Evolutionary conservation across 2,888 invertebrate genomes (phyloP).

Genomic region (Drosophila maculinotata): DNA sequence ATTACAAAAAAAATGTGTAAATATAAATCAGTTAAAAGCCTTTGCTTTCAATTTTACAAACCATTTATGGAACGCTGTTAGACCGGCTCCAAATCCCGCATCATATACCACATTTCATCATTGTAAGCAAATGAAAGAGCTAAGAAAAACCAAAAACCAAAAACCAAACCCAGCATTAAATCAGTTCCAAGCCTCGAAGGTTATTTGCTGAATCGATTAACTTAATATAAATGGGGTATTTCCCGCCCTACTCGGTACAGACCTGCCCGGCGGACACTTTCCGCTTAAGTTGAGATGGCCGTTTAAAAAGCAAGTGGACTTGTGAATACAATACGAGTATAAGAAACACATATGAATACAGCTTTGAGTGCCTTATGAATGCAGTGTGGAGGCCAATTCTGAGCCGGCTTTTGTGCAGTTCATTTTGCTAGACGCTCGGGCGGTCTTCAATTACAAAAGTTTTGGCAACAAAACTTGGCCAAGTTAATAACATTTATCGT

Average conservation of each 20-base stretch:
- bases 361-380: constrained; percentile 30
- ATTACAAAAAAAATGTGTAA: no score
- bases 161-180: constrained; percentile 11
- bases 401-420: constrained; percentile 51
- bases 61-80: no score
- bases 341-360: background rate
- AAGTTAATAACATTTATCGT: constrained; percentile 77
- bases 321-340: background rate
- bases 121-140: background rate
- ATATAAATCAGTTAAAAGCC: no score
- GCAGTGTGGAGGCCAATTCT: constrained; percentile 46
- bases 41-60: no score
- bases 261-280: constrained; percentile 3
- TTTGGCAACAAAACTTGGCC: constrained; percentile 54
- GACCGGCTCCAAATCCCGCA: no score
- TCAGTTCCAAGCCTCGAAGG: background rate
- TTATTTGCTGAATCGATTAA: constrained; percentile 11
- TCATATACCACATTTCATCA: no score
- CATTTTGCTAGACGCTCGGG: constrained; percentile 46
- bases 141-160: background rate
- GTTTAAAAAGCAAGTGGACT: constrained; percentile 7
- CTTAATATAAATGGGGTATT: background rate
- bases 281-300: constrained; percentile 24
- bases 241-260: no score
- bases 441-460: constrained; percentile 76